Conservation (phyloP, 2,113 vertebrate species). For the Drymodes brunneopygia region DNA sequence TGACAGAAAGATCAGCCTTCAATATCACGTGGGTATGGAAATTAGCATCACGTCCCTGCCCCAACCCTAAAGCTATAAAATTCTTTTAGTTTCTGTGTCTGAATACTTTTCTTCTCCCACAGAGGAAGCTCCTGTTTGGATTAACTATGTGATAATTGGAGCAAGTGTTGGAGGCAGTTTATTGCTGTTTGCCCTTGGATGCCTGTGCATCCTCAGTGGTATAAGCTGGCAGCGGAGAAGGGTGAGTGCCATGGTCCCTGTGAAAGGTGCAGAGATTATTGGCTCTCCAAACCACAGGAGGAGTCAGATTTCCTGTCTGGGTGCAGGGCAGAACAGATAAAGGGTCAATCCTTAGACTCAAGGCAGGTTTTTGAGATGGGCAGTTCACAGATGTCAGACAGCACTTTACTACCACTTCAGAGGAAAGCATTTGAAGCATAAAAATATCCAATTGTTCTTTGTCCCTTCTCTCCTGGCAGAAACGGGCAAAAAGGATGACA, state of each 20-base stretch:
- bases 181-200: not conserved
- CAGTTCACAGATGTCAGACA: not conserved
- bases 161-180: not conserved
- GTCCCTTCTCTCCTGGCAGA: slow-evolving; percentile 59
- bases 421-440: not conserved
- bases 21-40: slow-evolving; percentile 28
- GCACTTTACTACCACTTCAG: not conserved
- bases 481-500: slow-evolving; percentile 51
- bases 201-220: not conserved
- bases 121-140: not conserved
- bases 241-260: slow-evolving; percentile 56
- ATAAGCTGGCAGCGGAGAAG: slow-evolving; percentile 1
- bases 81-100: not conserved
- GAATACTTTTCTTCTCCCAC: not conserved
- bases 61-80: not conserved
- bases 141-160: not conserved
- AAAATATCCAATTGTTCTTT: not conserved
- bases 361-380: not conserved
- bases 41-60: not conserved
- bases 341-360: not conserved
- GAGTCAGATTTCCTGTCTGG: not conserved
- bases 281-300: not conserved
- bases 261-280: not conserved
- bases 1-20: slow-evolving; percentile 2
- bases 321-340: not conserved